Conservation (phyloP, 2,797 vertebrate genomes). For the Acanthiza pusilla region DNA sequence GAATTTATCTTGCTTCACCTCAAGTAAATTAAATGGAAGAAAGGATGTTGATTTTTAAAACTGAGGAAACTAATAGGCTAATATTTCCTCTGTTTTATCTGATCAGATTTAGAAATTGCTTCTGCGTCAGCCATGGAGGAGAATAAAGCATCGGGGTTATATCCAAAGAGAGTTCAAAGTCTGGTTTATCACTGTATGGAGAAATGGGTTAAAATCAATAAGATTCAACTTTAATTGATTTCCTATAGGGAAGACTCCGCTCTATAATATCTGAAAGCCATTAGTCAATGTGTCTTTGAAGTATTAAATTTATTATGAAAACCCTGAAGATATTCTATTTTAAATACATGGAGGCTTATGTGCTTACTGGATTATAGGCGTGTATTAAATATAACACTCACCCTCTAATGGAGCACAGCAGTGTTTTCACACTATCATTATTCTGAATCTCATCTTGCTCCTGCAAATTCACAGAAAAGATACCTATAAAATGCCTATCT, state of each 20-base stretch:
- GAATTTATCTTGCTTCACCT: not conserved
- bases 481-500: not conserved
- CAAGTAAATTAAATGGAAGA: not conserved
- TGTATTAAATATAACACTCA: conserved; percentile 22
- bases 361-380: conserved; percentile 27
- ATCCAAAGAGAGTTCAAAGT: conserved; percentile 26
- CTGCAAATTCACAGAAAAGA: not conserved
- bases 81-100: conserved; percentile 33
- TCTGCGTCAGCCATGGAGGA: not conserved
- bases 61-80: not conserved
- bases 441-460: conserved; percentile 17
- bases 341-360: conserved; percentile 21
- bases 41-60: conserved; percentile 23
- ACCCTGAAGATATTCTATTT: conserved; percentile 43
- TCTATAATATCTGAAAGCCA: conserved; percentile 34
- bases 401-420: conserved; percentile 20
- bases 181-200: not conserved
- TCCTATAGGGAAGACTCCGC: conserved; percentile 39
- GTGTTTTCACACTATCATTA: conserved; percentile 34
- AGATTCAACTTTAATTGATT: conserved; percentile 60
- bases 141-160: not conserved
- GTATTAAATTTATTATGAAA: conserved; percentile 53
- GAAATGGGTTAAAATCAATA: conserved; percentile 52
- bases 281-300: conserved; percentile 64
- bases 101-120: conserved; percentile 21